Conservation (phyloP, 2,888 invertebrate genomes). For the Mesorhabditis sp. region DNA sequence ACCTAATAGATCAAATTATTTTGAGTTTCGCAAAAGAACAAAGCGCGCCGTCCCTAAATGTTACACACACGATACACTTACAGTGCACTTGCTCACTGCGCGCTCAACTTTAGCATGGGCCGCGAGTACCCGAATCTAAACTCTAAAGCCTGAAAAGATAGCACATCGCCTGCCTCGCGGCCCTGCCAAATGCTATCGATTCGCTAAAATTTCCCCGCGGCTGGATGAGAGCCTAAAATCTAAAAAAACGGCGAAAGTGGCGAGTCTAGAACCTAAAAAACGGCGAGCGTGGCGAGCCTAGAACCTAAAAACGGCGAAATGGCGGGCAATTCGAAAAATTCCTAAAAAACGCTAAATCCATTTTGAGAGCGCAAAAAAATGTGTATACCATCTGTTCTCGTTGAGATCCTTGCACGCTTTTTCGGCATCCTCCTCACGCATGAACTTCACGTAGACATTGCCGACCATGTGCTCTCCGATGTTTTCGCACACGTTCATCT, state of each 20-base stretch:
- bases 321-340: not conserved
- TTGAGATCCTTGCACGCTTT: conserved; percentile 93
- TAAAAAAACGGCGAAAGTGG: too few species aligned
- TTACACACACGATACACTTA: not conserved
- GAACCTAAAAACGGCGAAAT: too few species aligned
- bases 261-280: too few species aligned
- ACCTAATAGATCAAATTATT: conserved; percentile 32
- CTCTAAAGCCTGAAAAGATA: not conserved
- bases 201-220: too few species aligned
- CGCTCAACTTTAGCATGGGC: not conserved
- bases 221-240: too few species aligned
- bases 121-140: not conserved
- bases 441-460: conserved; percentile 95
- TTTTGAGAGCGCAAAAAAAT: not conserved
- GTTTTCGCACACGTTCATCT: conserved; percentile 99
- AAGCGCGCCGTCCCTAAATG: not conserved
- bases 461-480: conserved; percentile 76
- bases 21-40: not conserved
- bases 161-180: not conserved
- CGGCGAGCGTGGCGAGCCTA: too few species aligned
- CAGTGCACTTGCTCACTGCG: not conserved
- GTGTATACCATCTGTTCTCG: conserved; percentile 43
- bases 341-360: not conserved
- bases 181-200: too few species aligned
- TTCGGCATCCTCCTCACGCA: conserved; percentile 92